Conservation (phyloP, 2,797 vertebrate genomes). For the Anguilla obscura region DNA sequence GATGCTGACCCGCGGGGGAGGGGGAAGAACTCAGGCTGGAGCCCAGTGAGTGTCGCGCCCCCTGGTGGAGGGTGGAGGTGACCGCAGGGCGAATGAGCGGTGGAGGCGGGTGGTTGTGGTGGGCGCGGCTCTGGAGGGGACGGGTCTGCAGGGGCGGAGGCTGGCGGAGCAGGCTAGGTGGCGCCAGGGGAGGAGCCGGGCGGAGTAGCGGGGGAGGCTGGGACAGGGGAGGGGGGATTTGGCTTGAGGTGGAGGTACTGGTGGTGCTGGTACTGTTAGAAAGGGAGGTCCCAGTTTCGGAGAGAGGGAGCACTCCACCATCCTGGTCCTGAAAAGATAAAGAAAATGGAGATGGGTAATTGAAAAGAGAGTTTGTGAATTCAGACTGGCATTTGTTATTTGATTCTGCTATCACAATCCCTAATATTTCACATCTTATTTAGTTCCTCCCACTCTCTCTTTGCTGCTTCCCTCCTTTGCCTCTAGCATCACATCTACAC, state of each 20-base stretch:
- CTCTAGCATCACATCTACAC: neutral
- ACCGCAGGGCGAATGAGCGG: constrained; percentile 83
- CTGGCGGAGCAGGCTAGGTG: constrained; percentile 76
- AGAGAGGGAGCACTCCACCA: constrained; percentile 65
- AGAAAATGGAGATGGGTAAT: neutral
- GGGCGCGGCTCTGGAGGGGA: constrained; percentile 78
- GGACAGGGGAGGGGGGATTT: constrained; percentile 64
- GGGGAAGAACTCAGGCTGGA: constrained; percentile 52
- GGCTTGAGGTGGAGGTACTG: constrained; percentile 45
- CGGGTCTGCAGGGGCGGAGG: constrained; percentile 78
- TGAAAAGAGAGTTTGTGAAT: neutral
- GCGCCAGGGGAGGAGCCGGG: constrained; percentile 71
- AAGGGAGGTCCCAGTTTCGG: constrained; percentile 43
- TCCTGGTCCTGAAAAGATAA: constrained; percentile 72
- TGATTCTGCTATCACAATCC: neutral
- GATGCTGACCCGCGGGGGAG: constrained; percentile 66
- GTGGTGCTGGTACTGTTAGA: constrained; percentile 47
- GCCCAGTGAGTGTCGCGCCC: constrained; percentile 42
- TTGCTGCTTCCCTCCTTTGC: neutral
- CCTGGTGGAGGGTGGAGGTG: constrained; percentile 64
- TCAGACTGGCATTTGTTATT: neutral
- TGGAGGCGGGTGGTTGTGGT: constrained; percentile 85
- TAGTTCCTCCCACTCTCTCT: neutral
- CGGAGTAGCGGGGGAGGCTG: constrained; percentile 77
- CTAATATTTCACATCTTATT: neutral